Evolutionary conservation across 2,888 invertebrate genomes (phyloP).

Genomic region (Mythimna impura): DNA sequence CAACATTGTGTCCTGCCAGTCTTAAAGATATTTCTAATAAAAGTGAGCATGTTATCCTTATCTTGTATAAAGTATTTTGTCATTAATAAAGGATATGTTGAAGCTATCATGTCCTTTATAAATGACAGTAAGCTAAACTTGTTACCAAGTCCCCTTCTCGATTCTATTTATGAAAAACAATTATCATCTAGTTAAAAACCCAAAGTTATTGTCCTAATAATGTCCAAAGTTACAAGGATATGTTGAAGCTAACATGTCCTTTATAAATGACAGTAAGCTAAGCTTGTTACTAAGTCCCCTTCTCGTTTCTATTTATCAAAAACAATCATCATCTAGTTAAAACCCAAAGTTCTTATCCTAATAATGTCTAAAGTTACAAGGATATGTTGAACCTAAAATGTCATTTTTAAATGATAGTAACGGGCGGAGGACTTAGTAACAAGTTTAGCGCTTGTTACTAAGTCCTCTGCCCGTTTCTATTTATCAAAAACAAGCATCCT

Average conservation of each 20-base stretch:
- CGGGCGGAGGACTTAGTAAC: too few species aligned
- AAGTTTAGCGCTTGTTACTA: background rate
- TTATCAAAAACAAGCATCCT: background rate
- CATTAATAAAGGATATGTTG: conserved; percentile 2
- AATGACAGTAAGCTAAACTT: too few species aligned
- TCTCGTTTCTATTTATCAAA: background rate
- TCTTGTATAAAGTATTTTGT: background rate
- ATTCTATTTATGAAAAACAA: background rate
- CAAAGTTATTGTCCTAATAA: conserved; percentile 4
- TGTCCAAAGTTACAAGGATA: conserved; percentile 21
- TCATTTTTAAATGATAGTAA: background rate
- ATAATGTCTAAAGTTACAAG: conserved; percentile 21
- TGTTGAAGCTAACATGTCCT: background rate
- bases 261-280: too few species aligned
- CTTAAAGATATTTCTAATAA: conserved; percentile 13
- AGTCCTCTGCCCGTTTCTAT: background rate
- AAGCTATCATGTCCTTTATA: too few species aligned
- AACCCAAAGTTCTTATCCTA: background rate
- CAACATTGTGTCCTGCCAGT: conserved; percentile 27
- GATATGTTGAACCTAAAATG: background rate
- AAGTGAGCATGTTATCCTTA: background rate
- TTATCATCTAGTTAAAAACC: background rate
- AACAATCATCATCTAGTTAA: background rate
- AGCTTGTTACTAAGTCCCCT: background rate
- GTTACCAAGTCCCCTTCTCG: background rate